Conservation (phyloP, 2,797 vertebrate species). For the Rhynchonycteris naso region DNA sequence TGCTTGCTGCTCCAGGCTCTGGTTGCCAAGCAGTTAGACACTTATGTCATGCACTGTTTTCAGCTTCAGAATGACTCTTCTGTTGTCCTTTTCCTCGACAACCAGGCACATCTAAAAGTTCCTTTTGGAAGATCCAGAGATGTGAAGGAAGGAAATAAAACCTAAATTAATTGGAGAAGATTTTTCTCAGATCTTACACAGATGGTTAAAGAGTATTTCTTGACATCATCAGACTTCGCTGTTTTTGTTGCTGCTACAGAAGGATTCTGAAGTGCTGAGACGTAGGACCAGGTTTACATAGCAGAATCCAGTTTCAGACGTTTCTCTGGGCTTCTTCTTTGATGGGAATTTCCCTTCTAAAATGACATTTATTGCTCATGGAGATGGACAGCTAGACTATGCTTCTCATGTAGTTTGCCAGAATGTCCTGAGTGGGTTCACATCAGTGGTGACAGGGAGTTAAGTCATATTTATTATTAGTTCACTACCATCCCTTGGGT, state of each 20-base stretch:
- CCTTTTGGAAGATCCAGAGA: not conserved
- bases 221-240: not conserved
- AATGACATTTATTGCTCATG: not conserved
- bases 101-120: not conserved
- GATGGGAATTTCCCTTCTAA: not conserved
- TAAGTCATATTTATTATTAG: not conserved
- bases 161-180: conserved; percentile 29
- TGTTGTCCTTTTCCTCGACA: not conserved
- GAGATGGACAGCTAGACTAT: not conserved
- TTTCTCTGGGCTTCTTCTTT: not conserved
- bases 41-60: not conserved
- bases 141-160: conserved; percentile 7
- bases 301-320: not conserved
- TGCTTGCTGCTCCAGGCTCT: too few relatives aligned
- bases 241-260: not conserved
- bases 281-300: not conserved
- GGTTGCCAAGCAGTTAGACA: not conserved
- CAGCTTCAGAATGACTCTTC: not conserved
- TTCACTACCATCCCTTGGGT: not conserved
- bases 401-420: not conserved
- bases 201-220: conserved; percentile 4
- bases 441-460: not conserved
- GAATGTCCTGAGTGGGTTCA: not conserved
- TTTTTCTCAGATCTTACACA: not conserved
- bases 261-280: not conserved